Percentiles rank a stretch among this genome's conserved stretches.
phyloP scores from a whole-genome alignment of 2,888 invertebrate genomes.

The Malthinus seriepunctatus region DNA sequence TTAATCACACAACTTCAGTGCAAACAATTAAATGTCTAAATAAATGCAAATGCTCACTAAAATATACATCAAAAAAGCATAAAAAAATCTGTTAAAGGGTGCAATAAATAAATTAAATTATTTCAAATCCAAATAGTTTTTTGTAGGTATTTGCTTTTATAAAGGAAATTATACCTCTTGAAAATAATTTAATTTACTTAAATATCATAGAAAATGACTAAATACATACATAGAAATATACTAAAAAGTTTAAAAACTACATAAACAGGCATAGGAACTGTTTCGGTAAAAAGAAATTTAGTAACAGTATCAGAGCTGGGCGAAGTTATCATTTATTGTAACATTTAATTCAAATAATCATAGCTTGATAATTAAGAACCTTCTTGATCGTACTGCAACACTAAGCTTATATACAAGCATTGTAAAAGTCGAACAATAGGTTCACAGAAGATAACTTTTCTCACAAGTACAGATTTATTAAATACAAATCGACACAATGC shows the following conservation, averaged over 20 bases:
- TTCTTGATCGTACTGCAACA: not conserved
- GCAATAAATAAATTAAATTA: conserved; percentile 14
- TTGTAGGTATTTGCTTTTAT: not conserved
- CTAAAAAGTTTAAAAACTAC: not conserved
- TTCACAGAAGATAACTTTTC: too few relatives aligned
- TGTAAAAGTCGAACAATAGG: too few relatives aligned
- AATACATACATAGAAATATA: not conserved
- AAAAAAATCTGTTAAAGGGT: conserved; percentile 14
- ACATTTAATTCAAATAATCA: too few relatives aligned
- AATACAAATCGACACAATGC: too few relatives aligned
- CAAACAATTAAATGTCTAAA: conserved; percentile 12
- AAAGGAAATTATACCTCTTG: too few relatives aligned
- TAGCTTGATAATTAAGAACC: not conserved
- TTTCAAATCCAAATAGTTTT: conserved; percentile 7
- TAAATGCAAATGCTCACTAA: conserved; percentile 6
- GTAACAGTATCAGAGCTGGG: too few relatives aligned
- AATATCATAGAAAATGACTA: too few relatives aligned
- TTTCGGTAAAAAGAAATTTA: too few relatives aligned
- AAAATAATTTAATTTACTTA: too few relatives aligned
- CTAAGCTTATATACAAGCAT: too few relatives aligned
- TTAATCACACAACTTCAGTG: conserved; percentile 14
- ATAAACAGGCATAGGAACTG: too few relatives aligned
- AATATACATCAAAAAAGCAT: conserved; percentile 23
- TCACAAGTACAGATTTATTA: too few relatives aligned
- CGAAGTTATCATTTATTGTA: not conserved